These are phyloP conservation scores for Schizaphis graminum DNA, from an alignment of 2,888 invertebrate species.

Conservation along the genomic window DNA sequence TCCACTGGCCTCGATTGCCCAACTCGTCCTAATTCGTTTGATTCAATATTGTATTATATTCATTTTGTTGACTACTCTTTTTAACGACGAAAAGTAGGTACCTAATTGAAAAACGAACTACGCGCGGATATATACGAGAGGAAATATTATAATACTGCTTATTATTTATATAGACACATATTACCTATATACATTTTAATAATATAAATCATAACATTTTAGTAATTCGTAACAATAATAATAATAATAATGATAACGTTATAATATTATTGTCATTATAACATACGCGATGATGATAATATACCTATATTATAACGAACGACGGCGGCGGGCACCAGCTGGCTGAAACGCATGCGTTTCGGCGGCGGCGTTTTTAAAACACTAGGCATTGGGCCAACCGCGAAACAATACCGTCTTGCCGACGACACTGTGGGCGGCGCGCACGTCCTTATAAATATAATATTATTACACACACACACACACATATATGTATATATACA, in stretches of 20 bases:
- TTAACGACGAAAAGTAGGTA: too few species aligned
- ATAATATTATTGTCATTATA: background rate
- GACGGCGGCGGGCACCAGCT: background rate
- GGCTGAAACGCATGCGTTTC: conserved; percentile 39
- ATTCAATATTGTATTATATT: too few species aligned
- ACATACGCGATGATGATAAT: background rate
- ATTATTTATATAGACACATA: too few species aligned
- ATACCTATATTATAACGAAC: background rate
- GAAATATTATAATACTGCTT: too few species aligned
- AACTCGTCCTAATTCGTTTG: too few species aligned
- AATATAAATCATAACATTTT: background rate
- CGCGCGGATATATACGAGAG: too few species aligned
- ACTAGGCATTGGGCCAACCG: conserved; percentile 59
- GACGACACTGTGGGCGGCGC: conserved; percentile 63
- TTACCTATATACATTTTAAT: background rate
- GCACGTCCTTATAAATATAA: conserved; percentile 38
- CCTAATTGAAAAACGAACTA: too few species aligned
- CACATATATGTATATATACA: background rate
- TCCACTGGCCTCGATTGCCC: too few species aligned
- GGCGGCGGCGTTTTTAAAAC: conserved; percentile 61
- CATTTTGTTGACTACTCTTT: too few species aligned
- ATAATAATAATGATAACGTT: background rate
- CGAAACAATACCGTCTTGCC: conserved; percentile 65
- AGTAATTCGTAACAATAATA: background rate
- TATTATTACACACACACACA: background rate